Evolutionary conservation across 1,140 invertebrate species (phyloP).

Genomic region (Stegodyphus mimosarum): DNA sequence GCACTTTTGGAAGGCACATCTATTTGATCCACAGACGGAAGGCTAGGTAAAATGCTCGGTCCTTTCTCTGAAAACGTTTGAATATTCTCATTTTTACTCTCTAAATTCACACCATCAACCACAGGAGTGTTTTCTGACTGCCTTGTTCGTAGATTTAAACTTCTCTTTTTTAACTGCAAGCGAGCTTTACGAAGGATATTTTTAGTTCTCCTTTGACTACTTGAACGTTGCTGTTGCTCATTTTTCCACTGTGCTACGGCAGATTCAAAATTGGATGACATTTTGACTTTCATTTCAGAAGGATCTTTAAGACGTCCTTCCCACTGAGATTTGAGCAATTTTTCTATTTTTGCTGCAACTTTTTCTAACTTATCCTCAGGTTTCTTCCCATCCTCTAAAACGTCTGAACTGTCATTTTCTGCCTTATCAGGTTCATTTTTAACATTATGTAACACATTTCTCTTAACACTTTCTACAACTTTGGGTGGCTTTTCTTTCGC

Average conservation of each 20-base stretch:
- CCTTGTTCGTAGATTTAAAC: conserved; percentile 36
- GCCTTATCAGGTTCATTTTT: conserved; percentile 29
- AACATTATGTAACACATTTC: neutral
- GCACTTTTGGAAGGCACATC: conserved; percentile 34
- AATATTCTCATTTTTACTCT: neutral
- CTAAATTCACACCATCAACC: neutral
- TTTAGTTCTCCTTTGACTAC: conserved; percentile 60
- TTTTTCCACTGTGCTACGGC: conserved; percentile 41
- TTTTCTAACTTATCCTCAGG: conserved; percentile 56
- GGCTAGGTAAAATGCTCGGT: neutral
- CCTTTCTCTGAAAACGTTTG: neutral
- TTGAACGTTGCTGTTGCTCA: conserved; percentile 52
- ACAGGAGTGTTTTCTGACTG: neutral
- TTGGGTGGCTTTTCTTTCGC: conserved; percentile 45
- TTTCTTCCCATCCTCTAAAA: conserved; percentile 26
- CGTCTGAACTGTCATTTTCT: conserved; percentile 8
- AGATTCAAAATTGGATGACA: conserved; percentile 28
- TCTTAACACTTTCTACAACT: conserved; percentile 26
- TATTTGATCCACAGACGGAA: neutral
- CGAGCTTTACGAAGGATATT: conserved; percentile 64
- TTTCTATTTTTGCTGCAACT: conserved; percentile 66
- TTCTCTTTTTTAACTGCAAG: conserved; percentile 64
- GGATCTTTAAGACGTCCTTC: conserved; percentile 64
- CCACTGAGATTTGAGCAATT: conserved; percentile 66
- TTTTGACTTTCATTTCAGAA: conserved; percentile 2